Conservation (phyloP, 2,797 vertebrate genomes). For the Oryzias dopingdopingensis region DNA sequence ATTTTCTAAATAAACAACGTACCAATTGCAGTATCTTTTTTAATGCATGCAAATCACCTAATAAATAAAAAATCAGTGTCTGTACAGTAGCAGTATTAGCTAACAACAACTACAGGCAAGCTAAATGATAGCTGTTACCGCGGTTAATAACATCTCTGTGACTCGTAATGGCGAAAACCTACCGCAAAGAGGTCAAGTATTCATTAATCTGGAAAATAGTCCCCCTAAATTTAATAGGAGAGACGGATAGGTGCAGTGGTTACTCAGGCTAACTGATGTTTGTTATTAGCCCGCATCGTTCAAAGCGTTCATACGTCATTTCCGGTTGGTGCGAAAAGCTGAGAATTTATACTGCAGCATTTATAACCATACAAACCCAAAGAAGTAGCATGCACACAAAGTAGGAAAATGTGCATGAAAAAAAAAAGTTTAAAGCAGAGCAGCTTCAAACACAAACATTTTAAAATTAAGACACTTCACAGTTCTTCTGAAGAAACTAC, state of each 20-base stretch:
- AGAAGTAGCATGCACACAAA: too few species aligned
- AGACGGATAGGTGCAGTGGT: slow-evolving; percentile 13
- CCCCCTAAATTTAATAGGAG: slow-evolving; percentile 21
- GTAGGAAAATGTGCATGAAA: too few species aligned
- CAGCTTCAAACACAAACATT: too few species aligned
- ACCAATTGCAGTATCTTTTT: too few species aligned
- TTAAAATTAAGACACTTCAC: too few species aligned
- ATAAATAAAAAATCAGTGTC: too few species aligned
- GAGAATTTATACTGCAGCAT: too few species aligned
- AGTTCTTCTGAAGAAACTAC: too few species aligned
- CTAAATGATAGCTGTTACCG: slow-evolving; percentile 1
- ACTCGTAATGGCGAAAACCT: slow-evolving; percentile 15
- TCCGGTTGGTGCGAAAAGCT: slow-evolving; percentile 34
- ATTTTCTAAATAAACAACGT: too few species aligned
- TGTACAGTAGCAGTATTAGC: slow-evolving; percentile 22
- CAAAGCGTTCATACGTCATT: slow-evolving; percentile 66
- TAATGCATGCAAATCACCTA: too few species aligned
- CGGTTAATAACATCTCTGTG: not conserved
- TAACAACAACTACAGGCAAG: slow-evolving; percentile 25
- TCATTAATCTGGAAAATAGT: slow-evolving; percentile 44
- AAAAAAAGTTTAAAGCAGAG: too few species aligned
- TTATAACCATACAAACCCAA: too few species aligned
- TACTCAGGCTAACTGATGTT: slow-evolving; percentile 5
- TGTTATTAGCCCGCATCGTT: slow-evolving; percentile 49
- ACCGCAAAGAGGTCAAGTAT: slow-evolving; percentile 39